Evolutionary conservation across 2,113 vertebrate genomes (phyloP).

Genomic region (Todiramphus saurophagus): DNA sequence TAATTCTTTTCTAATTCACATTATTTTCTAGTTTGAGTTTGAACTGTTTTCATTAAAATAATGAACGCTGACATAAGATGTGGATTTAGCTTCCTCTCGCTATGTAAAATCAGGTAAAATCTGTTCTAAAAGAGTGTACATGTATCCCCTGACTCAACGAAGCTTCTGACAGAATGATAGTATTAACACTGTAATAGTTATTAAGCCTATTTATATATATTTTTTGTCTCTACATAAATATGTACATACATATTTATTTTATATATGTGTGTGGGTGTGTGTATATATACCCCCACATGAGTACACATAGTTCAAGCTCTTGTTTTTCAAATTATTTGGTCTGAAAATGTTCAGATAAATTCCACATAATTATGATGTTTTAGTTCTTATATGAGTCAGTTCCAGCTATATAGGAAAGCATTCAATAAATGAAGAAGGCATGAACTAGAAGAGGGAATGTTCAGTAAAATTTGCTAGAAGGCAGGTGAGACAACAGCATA

Average conservation of each 20-base stretch:
- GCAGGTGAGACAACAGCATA: background rate
- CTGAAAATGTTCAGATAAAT: background rate
- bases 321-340: background rate
- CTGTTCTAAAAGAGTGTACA: background rate
- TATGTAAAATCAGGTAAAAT: background rate
- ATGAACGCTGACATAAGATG: background rate
- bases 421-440: background rate
- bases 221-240: background rate
- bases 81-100: background rate
- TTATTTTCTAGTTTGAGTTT: background rate
- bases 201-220: background rate
- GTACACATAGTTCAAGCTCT: background rate
- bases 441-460: background rate
- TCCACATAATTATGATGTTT: background rate
- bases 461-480: background rate
- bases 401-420: background rate
- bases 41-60: background rate
- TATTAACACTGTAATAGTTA: background rate
- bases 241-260: background rate
- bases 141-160: background rate
- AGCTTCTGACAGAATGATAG: background rate
- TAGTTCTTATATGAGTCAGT: background rate
- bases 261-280: background rate
- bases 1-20: background rate
- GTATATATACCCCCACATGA: too few species aligned